Conservation (phyloP, 2,797 vertebrate species). For the Capromys pilorides region DNA sequence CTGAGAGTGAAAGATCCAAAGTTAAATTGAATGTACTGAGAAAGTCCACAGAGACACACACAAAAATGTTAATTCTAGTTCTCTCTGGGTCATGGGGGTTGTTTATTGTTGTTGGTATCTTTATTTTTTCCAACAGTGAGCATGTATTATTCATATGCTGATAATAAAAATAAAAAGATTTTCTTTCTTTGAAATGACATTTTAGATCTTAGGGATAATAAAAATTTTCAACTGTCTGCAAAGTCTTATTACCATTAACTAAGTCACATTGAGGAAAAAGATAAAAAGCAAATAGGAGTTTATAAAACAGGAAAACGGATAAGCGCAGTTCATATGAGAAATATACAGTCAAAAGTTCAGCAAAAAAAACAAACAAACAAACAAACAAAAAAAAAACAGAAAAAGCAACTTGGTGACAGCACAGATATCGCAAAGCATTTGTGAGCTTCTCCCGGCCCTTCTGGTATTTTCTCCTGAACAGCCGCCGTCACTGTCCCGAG, state of each 20-base stretch:
- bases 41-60: slow-evolving; percentile 6
- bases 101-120: background rate
- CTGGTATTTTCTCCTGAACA: slow-evolving; percentile 24
- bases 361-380: too few relatives aligned
- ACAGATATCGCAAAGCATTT: slow-evolving; percentile 30
- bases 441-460: slow-evolving; percentile 22
- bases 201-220: slow-evolving; percentile 54
- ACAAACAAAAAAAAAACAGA: too few relatives aligned
- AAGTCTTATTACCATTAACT: slow-evolving; percentile 53
- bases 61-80: background rate
- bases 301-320: slow-evolving; percentile 30
- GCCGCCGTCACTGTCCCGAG: background rate
- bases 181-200: slow-evolving; percentile 37
- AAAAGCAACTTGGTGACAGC: background rate
- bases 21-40: slow-evolving; percentile 27
- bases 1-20: background rate
- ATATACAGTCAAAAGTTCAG: slow-evolving; percentile 34
- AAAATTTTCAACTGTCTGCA: slow-evolving; percentile 27
- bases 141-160: slow-evolving; percentile 51
- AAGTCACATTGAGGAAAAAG: background rate
- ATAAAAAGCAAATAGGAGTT: slow-evolving; percentile 32
- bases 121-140: background rate
- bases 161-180: slow-evolving; percentile 7
- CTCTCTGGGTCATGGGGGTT: background rate
- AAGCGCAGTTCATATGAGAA: slow-evolving; percentile 19